A percentile compares a stretch with the other conserved stretches of the same genome.
These are phyloP conservation scores for Sylvilagus bachmani DNA, from an alignment of 2,113 vertebrate genomes.

Conservation along the genomic window DNA sequence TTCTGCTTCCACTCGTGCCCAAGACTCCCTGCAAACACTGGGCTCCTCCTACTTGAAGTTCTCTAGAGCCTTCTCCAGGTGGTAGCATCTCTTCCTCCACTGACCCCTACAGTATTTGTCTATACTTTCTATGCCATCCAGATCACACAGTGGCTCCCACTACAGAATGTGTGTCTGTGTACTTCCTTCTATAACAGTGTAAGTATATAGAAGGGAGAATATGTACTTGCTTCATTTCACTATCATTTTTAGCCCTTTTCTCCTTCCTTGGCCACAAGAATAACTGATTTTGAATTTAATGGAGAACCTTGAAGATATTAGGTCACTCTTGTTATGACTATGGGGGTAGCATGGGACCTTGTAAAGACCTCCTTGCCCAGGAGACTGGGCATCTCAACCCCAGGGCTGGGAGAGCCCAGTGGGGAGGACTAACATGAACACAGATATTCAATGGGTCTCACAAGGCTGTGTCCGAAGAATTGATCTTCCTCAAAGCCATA, in stretches of 20 bases:
- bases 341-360: not conserved
- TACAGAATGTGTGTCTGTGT: not conserved
- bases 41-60: not conserved
- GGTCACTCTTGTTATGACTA: rapidly evolving
- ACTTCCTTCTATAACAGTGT: not conserved
- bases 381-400: not conserved
- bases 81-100: rapidly evolving
- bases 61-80: not conserved
- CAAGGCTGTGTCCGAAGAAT: not conserved
- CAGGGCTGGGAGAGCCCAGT: rapidly evolving
- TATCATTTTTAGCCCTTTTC: not conserved
- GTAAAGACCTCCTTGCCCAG: not conserved
- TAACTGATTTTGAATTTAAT: not conserved
- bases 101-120: not conserved
- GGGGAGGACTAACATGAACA: not conserved
- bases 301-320: not conserved
- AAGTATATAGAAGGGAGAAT: not conserved
- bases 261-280: rapidly evolving
- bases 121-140: rapidly evolving
- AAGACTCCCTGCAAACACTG: not conserved
- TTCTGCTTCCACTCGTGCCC: not conserved
- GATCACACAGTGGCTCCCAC: no score
- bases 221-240: not conserved
- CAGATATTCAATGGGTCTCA: not conserved
- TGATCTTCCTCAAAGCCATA: not conserved